Evolutionary conservation across 2,888 invertebrate species (phyloP), one percentile per base, ranked within the genome.

Genomic region (Sarcophaga rosellei): DNA sequence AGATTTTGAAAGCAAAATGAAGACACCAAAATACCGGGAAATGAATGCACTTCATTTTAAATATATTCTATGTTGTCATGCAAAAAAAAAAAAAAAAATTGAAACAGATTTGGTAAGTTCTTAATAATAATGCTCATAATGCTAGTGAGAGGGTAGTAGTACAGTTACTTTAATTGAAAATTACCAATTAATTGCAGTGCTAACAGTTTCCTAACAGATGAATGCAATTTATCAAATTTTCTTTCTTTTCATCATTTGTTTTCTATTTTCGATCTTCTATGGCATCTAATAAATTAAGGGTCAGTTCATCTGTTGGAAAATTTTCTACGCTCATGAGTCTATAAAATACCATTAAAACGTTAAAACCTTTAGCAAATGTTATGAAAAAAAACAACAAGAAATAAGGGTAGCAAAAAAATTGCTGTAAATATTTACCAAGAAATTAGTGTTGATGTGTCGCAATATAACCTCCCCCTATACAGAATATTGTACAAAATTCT

Each of bases 221-320:
- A 88, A 78, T 66, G 87, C 68, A 88, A 88, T 88, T 88, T 88
- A 87, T 88, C 88, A 88, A 76, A 79, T 65, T 61, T 61, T 20
- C 11, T 25, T 61, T 47, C 21, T 44, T 35, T 25, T 11, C 25
- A 2, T 68, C 6, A 53, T 69, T 69, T 4, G 45, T 23, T 3
- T 70, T 82, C 4, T n/a, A 21, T 20, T 47, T 70, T 70, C 8
- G 1, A 10, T 11, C 44, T 73, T 76, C 23, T 4, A 11, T 63
- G 15, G 1, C 12, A n/a, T 68, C 44, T 20, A n/a, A n/a, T 12
- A 70, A 57, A 59, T 65, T 15, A 63, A 69, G 62, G 66, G 66
- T 75, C 21, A 74, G 17, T 12, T 53, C 68, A 23, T 35, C 11
- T 68, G 45, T 53, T 75, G 57, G 21, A 62, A 81, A 84, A 81